Conservation (phyloP, 2,888 invertebrate genomes). For the Noctua comes region DNA sequence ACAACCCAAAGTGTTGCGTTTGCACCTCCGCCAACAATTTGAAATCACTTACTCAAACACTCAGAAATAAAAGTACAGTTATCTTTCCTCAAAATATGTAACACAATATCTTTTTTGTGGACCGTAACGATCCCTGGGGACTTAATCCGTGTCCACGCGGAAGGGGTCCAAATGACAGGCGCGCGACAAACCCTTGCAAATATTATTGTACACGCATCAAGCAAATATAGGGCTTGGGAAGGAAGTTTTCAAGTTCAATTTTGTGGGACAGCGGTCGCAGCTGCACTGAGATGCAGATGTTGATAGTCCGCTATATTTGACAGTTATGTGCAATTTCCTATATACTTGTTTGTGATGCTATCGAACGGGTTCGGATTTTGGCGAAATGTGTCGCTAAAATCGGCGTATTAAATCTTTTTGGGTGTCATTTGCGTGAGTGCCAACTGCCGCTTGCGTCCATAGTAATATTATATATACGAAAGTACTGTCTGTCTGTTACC, state of each 20-base stretch:
- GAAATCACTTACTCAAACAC: conserved; percentile 57
- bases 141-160: conserved; percentile 82
- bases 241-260: neutral
- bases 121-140: conserved; percentile 71
- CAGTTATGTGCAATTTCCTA: conserved; percentile 75
- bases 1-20: conserved; percentile 48
- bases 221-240: conserved; percentile 1
- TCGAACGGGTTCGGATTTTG: conserved; percentile 46
- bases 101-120: conserved; percentile 71
- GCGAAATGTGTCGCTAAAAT: conserved; percentile 37
- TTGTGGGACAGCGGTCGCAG: conserved; percentile 53
- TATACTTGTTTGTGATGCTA: conserved; percentile 67
- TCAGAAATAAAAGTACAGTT: conserved; percentile 68
- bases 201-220: conserved; percentile 66
- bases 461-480: neutral
- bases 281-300: conserved; percentile 70
- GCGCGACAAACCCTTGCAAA: conserved; percentile 73
- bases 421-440: neutral
- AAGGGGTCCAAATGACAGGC: conserved; percentile 87
- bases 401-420: conserved; percentile 7
- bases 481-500: neutral
- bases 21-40: conserved; percentile 31
- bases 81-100: conserved; percentile 59
- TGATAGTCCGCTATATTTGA: conserved; percentile 63
- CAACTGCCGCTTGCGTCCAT: conserved; percentile 8